Evolutionary conservation across 2,888 invertebrate species (phyloP).

Genomic region (Altica lythri): DNA sequence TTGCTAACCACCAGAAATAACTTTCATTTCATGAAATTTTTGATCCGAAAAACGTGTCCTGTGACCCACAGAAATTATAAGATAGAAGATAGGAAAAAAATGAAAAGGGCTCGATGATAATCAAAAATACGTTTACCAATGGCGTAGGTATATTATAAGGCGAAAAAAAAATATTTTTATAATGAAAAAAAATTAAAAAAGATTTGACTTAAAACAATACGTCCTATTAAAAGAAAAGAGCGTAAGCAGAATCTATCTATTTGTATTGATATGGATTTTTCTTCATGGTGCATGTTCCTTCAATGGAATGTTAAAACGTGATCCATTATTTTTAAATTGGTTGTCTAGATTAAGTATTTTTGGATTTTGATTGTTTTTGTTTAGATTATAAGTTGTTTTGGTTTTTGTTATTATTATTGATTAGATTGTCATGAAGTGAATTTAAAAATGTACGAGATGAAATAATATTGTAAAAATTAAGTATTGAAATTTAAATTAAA

Average conservation of each 20-base stretch:
- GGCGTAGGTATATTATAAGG: not conserved
- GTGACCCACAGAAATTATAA: constrained; percentile 28
- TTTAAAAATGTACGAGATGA: no score
- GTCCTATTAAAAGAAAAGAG: not conserved
- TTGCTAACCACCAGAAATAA: constrained; percentile 34
- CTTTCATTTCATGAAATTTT: constrained; percentile 24
- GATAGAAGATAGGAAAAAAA: constrained; percentile 6
- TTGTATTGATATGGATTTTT: not conserved
- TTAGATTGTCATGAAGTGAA: no score
- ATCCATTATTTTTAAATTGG: no score
- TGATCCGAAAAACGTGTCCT: constrained; percentile 28
- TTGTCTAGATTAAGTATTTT: no score
- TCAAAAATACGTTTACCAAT: constrained; percentile 13
- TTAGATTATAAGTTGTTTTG: no score
- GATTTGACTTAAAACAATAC: not conserved
- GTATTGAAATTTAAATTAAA: no score
- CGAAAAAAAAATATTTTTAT: not conserved
- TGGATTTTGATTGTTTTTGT: no score
- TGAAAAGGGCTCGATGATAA: constrained; percentile 20
- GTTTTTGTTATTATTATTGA: no score
- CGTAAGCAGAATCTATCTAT: not conserved
- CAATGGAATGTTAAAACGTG: not conserved
- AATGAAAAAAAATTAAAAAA: constrained; percentile 22
- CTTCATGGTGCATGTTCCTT: not conserved
- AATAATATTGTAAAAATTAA: no score